Base-by-base conservation (phyloP, 2,797 vertebrate species). In the Peromyscus melanophrys region DNA sequence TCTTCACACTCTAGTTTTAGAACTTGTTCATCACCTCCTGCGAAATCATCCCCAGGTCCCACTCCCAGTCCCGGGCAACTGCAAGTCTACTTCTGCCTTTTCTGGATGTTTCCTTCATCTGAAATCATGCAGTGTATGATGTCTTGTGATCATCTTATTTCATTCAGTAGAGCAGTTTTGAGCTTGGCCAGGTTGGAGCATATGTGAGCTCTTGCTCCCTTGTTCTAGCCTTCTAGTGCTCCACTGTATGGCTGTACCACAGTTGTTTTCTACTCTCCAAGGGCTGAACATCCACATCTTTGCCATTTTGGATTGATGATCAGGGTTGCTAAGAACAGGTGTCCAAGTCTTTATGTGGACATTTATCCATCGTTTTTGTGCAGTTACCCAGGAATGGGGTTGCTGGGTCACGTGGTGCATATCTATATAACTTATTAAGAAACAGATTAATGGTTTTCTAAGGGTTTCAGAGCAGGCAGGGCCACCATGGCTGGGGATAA, bases 351-450 rank as follows among this genome's bases (percentile, higher is more conserved):
- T 95, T 81, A 16, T 37, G 27, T 67, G 71, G 86, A 87, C 46
- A 1, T 92, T 83, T 25, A 63, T 92, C 55, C 7, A 46, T 65
- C 77, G 73, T 67, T 97, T 87, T 83, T 29, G 55, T 63, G 31
- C 57, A 34, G 49, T 89, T 40, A 59, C 43, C 57, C 40, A 21
- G 61, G 46, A 77, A 71, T 40, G 43, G 37, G 80, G 82, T 89
- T 89, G 19, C 75, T 93, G 52, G 88, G 25, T 84, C 83, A 34
- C 31, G 12, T 27, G 77, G 55, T 73, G 71, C 71, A 73, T 89
- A n/a, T 55, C 43, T 71, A 21, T 81, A 85, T 88, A 67, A 71
- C 76, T 84, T 80, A 55, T 65, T 29, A 49, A 92, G 90, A 94
- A 65, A 86, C 29, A 52, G 52, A 81, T 52, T 21, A 81, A 83